Conservation (phyloP, 2,888 invertebrate species). For the Geotrupes spiniger region DNA sequence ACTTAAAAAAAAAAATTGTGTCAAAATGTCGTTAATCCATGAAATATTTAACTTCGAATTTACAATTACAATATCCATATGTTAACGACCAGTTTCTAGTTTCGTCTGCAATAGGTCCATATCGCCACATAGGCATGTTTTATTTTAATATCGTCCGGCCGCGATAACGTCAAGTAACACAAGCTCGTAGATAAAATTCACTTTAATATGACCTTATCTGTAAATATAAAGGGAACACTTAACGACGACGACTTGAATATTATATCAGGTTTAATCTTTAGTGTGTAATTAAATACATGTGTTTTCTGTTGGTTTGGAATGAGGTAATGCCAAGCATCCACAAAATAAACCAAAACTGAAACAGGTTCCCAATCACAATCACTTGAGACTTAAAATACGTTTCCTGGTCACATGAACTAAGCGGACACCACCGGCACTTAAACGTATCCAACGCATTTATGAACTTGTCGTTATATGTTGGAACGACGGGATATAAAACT, state of each 20-base stretch:
- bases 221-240: slow-evolving; percentile 7
- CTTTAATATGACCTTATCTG: slow-evolving; percentile 6
- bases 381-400: slow-evolving; percentile 15
- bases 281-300: slow-evolving; percentile 13
- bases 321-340: slow-evolving; percentile 1
- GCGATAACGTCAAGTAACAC: slow-evolving; percentile 3
- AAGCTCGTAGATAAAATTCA: slow-evolving; percentile 1
- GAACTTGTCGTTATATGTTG: no score
- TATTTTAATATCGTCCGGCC: background rate
- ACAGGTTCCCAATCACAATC: slow-evolving; percentile 26
- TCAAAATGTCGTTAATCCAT: no score
- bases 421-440: background rate
- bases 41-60: no score
- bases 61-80: no score
- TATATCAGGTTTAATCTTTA: slow-evolving; percentile 8
- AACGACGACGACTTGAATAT: slow-evolving; percentile 1
- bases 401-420: slow-evolving; percentile 19
- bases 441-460: no score
- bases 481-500: no score
- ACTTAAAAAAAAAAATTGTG: no score
- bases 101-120: no score
- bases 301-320: slow-evolving; percentile 7
- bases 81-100: no score
- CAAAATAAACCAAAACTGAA: slow-evolving; percentile 22
- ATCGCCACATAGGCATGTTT: no score